These are phyloP conservation scores for Tetragnatha versicolor DNA, from an alignment of 1,140 invertebrate species.

Conservation along the genomic window DNA sequence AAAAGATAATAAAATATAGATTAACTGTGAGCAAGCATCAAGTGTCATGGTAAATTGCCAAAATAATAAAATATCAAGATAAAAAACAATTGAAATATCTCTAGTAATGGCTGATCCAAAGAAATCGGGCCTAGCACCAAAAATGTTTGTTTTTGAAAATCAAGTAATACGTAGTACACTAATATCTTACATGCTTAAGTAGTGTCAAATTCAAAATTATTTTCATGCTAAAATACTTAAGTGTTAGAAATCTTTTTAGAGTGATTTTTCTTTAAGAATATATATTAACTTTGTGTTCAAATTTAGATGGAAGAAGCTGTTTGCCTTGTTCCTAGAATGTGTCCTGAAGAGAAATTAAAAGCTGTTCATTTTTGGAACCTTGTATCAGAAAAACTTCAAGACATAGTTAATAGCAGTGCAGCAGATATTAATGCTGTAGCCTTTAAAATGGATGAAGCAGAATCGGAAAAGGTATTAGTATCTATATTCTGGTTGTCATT, in stretches of 20 bases:
- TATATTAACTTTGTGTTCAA: not conserved
- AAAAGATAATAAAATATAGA: too few species aligned
- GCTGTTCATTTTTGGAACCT: conserved; percentile 62
- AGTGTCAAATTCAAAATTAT: not conserved
- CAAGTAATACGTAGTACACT: too few species aligned
- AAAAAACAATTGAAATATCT: too few species aligned
- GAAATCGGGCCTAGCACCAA: too few species aligned
- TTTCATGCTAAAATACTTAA: not conserved
- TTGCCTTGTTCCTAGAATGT: conserved; percentile 60
- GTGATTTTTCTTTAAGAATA: not conserved
- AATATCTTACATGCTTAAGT: too few species aligned
- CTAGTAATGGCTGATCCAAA: too few species aligned
- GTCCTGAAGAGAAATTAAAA: conserved; percentile 60
- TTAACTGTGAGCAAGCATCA: too few species aligned
- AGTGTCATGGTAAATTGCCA: too few species aligned
- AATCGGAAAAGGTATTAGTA: conserved; percentile 27
- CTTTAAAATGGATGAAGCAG: conserved; percentile 56
- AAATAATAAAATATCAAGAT: too few species aligned
- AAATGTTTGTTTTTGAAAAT: too few species aligned
- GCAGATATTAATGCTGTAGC: conserved; percentile 60
- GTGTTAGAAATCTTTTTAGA: not conserved
- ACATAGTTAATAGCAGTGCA: conserved; percentile 61
- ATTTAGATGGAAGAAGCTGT: conserved; percentile 61
- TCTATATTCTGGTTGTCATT: not conserved
- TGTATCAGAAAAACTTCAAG: conserved; percentile 61